These are phyloP conservation scores for Brachylomia viminalis DNA, from an alignment of 2,888 invertebrate genomes.

Conservation along the genomic window DNA sequence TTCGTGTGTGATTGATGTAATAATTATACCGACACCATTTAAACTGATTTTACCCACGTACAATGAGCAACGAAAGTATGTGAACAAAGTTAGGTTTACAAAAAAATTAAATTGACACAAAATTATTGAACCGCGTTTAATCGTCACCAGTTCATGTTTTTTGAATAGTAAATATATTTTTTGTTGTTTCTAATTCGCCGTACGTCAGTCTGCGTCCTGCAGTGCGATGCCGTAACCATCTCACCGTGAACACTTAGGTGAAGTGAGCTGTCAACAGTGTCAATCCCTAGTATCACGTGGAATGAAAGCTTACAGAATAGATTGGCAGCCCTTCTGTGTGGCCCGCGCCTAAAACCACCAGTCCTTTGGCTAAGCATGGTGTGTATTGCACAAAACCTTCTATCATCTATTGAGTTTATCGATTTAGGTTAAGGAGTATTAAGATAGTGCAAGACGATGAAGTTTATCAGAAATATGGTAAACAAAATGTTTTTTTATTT, in stretches of 20 bases:
- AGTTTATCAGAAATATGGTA: not conserved
- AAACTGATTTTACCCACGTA: not conserved
- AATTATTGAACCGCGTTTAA: not conserved
- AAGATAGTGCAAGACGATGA: not conserved
- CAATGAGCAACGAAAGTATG: not conserved
- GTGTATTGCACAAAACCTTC: not conserved
- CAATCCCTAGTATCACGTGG: too few relatives aligned
- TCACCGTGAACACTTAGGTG: too few relatives aligned
- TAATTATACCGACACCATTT: conserved; percentile 4
- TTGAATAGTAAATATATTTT: not conserved
- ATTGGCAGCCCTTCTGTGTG: too few relatives aligned
- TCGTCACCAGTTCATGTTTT: not conserved
- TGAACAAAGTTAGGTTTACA: not conserved
- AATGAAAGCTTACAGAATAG: too few relatives aligned
- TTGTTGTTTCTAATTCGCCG: not conserved
- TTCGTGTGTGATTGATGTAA: conserved; percentile 3
- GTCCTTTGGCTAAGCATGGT: not conserved
- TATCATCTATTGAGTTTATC: not conserved
- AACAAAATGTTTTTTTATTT: not conserved
- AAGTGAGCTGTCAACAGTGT: too few relatives aligned
- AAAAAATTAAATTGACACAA: not conserved
- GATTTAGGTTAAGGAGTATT: not conserved
- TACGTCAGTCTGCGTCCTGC: too few relatives aligned
- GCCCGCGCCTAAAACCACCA: not conserved
- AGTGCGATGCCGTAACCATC: too few relatives aligned